A percentile compares a stretch with the other conserved stretches of the same genome.
Evolutionary conservation across 2,888 invertebrate species (phyloP).

Genomic region (Cryptocheilus praepositus): DNA sequence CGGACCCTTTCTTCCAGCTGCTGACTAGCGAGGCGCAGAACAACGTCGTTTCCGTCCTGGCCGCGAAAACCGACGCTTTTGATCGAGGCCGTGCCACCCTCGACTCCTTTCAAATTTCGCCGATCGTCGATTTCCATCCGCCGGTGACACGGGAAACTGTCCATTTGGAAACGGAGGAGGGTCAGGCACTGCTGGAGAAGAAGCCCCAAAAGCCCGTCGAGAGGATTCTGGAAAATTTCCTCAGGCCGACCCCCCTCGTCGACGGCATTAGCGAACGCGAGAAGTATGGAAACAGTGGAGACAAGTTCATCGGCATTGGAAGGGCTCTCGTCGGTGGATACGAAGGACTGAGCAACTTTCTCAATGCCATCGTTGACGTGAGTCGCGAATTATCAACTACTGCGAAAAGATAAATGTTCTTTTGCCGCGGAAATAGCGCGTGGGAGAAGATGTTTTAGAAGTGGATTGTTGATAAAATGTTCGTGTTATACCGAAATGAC

Average conservation of each 20-base stretch:
- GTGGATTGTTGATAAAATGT: no score
- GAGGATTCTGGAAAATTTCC: slow-evolving; percentile 57
- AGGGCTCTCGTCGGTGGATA: slow-evolving; percentile 82
- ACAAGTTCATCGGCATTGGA: slow-evolving; percentile 80
- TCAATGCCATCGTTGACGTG: slow-evolving; percentile 81
- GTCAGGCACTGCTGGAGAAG: slow-evolving; percentile 61
- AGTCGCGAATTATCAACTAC: no score
- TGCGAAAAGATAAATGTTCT: no score
- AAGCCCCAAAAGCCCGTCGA: slow-evolving; percentile 52
- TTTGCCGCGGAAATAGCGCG: no score
- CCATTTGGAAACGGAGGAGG: slow-evolving; percentile 58
- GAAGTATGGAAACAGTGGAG: slow-evolving; percentile 87
- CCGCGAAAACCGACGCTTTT: slow-evolving; percentile 49
- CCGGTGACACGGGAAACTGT: slow-evolving; percentile 54
- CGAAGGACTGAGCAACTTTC: slow-evolving; percentile 81
- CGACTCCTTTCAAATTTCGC: slow-evolving; percentile 21
- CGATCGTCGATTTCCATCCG: slow-evolving; percentile 6
- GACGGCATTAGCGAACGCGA: slow-evolving; percentile 86
- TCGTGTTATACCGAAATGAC: no score
- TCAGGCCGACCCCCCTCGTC: slow-evolving; percentile 82
- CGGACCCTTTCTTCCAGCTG: slow-evolving; percentile 48
- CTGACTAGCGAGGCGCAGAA: slow-evolving; percentile 59
- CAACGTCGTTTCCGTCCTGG: slow-evolving; percentile 56
- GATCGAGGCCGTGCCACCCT: slow-evolving; percentile 36
- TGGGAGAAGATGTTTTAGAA: no score